These are phyloP conservation scores for Arnoldichthys spilopterus DNA, from an alignment of 2,797 vertebrate species.

Conservation along the genomic window DNA sequence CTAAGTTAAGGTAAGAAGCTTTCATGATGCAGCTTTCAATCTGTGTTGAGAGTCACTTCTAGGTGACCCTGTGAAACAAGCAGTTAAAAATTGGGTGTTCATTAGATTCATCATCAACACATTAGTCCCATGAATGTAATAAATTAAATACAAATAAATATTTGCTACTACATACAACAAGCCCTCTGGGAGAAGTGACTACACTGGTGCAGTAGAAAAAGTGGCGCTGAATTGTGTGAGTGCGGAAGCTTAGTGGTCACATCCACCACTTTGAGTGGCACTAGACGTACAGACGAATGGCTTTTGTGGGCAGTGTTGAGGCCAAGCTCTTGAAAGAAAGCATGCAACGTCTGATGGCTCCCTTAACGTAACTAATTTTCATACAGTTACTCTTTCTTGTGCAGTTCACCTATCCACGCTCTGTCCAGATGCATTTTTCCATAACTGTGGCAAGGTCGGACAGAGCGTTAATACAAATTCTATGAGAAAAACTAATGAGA, in stretches of 20 bases:
- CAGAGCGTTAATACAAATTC: not conserved
- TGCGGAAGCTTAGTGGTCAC: slow-evolving; percentile 13
- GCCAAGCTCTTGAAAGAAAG: slow-evolving; percentile 28
- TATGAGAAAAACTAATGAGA: not conserved
- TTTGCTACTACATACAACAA: slow-evolving; percentile 47
- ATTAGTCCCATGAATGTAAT: slow-evolving; percentile 70
- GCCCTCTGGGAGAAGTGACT: slow-evolving; percentile 23
- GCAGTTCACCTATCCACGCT: not conserved
- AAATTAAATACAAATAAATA: slow-evolving; percentile 78
- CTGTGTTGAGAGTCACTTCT: slow-evolving; percentile 20
- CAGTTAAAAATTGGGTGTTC: slow-evolving; percentile 44
- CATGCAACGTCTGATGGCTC: slow-evolving; percentile 44
- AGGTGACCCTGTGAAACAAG: slow-evolving; percentile 30
- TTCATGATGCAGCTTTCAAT: slow-evolving; percentile 20
- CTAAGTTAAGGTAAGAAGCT: slow-evolving; percentile 37
- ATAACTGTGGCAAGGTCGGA: not conserved
- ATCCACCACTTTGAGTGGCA: slow-evolving; percentile 6
- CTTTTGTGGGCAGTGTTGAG: slow-evolving; percentile 45
- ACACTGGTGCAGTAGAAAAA: slow-evolving; percentile 54
- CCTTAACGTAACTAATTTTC: not conserved
- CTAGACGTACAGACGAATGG: slow-evolving; percentile 39
- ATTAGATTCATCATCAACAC: slow-evolving; percentile 51
- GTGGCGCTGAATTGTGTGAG: slow-evolving; percentile 35
- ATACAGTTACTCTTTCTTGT: not conserved
- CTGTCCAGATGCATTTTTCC: not conserved